Evolutionary conservation across 2,888 invertebrate genomes (phyloP).

Genomic region (Penaeus monodon): DNA sequence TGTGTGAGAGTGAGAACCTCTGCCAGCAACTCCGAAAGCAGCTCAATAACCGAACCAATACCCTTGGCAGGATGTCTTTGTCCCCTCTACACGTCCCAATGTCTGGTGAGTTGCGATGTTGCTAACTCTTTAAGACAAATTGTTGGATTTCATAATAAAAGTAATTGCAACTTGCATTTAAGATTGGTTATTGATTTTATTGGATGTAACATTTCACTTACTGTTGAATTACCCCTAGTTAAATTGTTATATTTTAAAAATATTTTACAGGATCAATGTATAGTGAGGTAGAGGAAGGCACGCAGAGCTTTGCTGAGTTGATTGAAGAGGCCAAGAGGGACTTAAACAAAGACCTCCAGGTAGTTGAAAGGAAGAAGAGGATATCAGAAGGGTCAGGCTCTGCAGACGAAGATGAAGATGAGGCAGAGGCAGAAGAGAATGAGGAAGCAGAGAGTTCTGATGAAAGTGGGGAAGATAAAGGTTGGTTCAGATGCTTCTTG

Average conservation of each 20-base stretch:
- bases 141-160: no score
- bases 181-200: no score
- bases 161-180: no score
- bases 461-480: slow-evolving; percentile 65
- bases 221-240: no score
- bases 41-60: slow-evolving; percentile 66
- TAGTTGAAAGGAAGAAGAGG: slow-evolving; percentile 66
- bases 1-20: slow-evolving; percentile 87
- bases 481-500: slow-evolving; percentile 15
- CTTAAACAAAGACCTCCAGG: slow-evolving; percentile 78
- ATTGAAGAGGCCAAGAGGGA: slow-evolving; percentile 86
- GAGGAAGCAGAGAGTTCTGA: slow-evolving; percentile 69
- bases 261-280: slow-evolving; percentile 55
- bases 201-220: no score
- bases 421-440: slow-evolving; percentile 40
- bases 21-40: slow-evolving; percentile 80
- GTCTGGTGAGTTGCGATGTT: slow-evolving; percentile 39
- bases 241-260: not conserved
- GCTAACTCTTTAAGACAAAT: not conserved
- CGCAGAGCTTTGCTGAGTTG: slow-evolving; percentile 69
- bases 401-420: slow-evolving; percentile 54
- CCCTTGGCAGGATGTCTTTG: slow-evolving; percentile 65
- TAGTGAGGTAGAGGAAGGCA: slow-evolving; percentile 49
- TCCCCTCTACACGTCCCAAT: slow-evolving; percentile 65
- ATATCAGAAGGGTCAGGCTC: slow-evolving; percentile 56